Evolutionary conservation across 2,113 vertebrate species (phyloP).

Genomic region (Cryptomyrus ogoouensis): DNA sequence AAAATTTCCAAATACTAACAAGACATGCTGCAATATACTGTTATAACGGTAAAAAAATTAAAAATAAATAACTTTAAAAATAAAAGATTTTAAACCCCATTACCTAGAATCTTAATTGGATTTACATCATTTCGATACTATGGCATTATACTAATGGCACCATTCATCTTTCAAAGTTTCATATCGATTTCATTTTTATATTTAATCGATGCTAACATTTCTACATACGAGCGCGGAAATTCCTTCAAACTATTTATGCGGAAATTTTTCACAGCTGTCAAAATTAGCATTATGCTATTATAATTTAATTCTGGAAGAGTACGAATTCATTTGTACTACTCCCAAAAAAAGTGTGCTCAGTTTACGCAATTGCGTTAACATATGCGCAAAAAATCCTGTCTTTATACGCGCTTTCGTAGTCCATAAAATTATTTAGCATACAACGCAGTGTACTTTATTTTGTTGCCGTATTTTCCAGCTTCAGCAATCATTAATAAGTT

Average conservation of each 20-base stretch:
- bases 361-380: not conserved
- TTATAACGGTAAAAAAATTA: not conserved
- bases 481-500: not conserved
- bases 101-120: not conserved
- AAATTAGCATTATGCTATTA: not conserved
- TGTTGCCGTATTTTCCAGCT: not conserved
- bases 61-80: not conserved
- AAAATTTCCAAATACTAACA: not conserved
- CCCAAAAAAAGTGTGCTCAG: not conserved
- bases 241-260: not conserved
- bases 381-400: not conserved
- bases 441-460: not conserved
- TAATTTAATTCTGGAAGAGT: not conserved
- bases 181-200: not conserved
- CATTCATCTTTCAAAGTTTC: not conserved
- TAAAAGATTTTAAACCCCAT: not conserved
- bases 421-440: not conserved
- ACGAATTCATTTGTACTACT: not conserved
- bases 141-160: not conserved
- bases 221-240: not conserved
- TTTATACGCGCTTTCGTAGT: not conserved
- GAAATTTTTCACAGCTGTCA: not conserved
- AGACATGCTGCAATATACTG: not conserved
- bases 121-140: not conserved
- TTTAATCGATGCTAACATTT: not conserved